Conservation (phyloP, 2,888 invertebrate species). For the Conistra vaccinii region DNA sequence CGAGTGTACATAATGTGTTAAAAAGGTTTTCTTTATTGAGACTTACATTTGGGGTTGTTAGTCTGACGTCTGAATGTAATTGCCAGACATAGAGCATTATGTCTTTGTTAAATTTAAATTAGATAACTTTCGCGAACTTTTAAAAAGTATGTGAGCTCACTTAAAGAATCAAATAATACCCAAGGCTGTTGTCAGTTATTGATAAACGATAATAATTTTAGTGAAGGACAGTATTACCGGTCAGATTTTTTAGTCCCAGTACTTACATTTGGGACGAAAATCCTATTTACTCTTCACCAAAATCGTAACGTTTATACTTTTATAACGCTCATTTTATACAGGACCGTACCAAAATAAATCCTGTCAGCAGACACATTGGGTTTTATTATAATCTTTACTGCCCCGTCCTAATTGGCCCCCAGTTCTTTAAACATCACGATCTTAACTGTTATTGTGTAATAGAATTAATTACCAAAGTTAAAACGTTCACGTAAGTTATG, state of each 20-base stretch:
- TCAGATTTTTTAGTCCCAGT: background rate
- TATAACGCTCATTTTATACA: constrained; percentile 43
- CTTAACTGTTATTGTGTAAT: constrained; percentile 52
- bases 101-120: too few species aligned
- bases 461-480: constrained; percentile 50
- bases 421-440: constrained; percentile 58
- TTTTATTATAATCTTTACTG: constrained; percentile 63
- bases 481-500: constrained; percentile 34
- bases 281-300: background rate
- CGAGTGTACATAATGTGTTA: background rate
- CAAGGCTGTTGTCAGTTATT: background rate
- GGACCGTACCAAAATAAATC: constrained; percentile 53
- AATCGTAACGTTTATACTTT: constrained; percentile 27
- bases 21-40: background rate
- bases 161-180: background rate
- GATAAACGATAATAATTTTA: background rate
- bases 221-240: background rate
- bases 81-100: too few species aligned
- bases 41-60: too few species aligned
- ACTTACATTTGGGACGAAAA: background rate
- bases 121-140: background rate
- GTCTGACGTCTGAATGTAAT: background rate
- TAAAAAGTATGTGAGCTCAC: background rate
- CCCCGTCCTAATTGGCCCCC: constrained; percentile 51
- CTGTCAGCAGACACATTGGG: constrained; percentile 53